These are phyloP conservation scores for Dallia pectoralis DNA, from an alignment of 2,797 vertebrate species.

Conservation along the genomic window DNA sequence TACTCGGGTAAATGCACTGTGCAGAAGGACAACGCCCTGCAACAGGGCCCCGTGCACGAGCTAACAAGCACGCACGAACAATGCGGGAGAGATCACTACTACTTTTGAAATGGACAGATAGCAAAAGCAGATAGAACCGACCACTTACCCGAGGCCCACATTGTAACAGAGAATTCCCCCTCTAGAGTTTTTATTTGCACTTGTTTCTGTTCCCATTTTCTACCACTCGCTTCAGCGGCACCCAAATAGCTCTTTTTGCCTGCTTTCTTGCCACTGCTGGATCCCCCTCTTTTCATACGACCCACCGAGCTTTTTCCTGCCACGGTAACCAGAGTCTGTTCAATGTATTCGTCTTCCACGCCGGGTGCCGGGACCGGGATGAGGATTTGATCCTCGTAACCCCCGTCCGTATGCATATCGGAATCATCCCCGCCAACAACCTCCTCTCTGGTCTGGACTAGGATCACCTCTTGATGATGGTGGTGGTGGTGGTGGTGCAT, in stretches of 20 bases:
- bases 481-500: constrained; percentile 80
- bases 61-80: constrained; percentile 45
- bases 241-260: constrained; percentile 94
- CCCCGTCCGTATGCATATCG: constrained; percentile 87
- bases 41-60: constrained; percentile 72
- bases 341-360: constrained; percentile 94
- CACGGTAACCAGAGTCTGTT: constrained; percentile 94
- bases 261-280: constrained; percentile 86
- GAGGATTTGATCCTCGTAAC: constrained; percentile 96
- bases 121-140: constrained; percentile 25
- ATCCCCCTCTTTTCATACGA: constrained; percentile 84
- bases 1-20: constrained; percentile 64
- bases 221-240: constrained; percentile 79
- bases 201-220: constrained; percentile 99
- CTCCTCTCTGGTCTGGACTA: constrained; percentile 97
- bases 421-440: constrained; percentile 96
- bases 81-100: constrained; percentile 21
- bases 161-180: constrained; percentile 97
- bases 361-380: constrained; percentile 93
- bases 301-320: constrained; percentile 88
- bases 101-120: constrained; percentile 33
- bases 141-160: constrained; percentile 98
- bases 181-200: constrained; percentile 99
- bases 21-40: constrained; percentile 80
- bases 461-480: constrained; percentile 89